phyloP scores from a whole-genome alignment of 2,888 invertebrate genomes.

The Morpho achilles region DNA sequence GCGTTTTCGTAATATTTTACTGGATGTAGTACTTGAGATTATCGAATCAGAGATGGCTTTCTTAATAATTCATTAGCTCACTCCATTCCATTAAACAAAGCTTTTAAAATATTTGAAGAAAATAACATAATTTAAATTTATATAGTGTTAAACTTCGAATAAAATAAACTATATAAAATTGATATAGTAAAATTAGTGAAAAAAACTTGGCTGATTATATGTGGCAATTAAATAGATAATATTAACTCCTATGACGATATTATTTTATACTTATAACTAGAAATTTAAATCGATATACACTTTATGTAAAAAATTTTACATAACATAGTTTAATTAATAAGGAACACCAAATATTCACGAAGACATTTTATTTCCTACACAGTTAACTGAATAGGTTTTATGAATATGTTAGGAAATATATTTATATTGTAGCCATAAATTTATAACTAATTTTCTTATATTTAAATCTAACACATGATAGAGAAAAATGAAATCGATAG shows the following conservation, averaged over 20 bases:
- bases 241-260: neutral
- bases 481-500: neutral
- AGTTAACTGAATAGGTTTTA: conserved; percentile 11
- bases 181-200: too few species aligned
- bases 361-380: conserved; percentile 4
- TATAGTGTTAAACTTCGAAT: too few species aligned
- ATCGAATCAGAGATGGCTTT: too few species aligned
- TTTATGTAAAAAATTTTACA: neutral
- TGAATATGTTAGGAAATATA: conserved; percentile 3
- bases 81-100: too few species aligned
- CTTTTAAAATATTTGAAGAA: too few species aligned
- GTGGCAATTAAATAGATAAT: too few species aligned
- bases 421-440: neutral
- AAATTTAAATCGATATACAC: conserved; percentile 1
- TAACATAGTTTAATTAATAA: neutral
- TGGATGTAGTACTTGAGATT: too few species aligned
- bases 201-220: too few species aligned
- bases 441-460: conserved; percentile 12
- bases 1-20: too few species aligned
- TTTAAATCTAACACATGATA: conserved; percentile 27
- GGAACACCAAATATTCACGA: conserved; percentile 5
- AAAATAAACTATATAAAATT: too few species aligned
- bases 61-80: too few species aligned
- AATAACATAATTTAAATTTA: too few species aligned
- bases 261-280: neutral